These are phyloP conservation scores for Drosophila antonietae DNA, from an alignment of 2,888 invertebrate species.

Conservation along the genomic window DNA sequence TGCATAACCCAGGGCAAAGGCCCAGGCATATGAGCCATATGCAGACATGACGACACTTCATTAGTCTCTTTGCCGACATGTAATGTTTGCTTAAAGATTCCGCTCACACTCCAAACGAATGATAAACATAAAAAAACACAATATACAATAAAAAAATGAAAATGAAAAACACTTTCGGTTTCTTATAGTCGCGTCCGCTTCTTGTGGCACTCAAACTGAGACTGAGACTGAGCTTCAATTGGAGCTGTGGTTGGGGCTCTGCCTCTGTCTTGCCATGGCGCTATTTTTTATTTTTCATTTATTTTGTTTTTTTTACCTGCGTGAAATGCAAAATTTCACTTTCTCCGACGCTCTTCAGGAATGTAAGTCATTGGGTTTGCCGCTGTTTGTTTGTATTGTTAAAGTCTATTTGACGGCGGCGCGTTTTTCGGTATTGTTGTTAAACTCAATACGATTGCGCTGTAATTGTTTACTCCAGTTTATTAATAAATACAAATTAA, in stretches of 20 bases:
- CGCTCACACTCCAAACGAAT: slow-evolving; percentile 34
- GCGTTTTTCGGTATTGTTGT: slow-evolving; percentile 33
- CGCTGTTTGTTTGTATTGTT: slow-evolving; percentile 23
- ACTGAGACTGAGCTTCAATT: slow-evolving; percentile 31
- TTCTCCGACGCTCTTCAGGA: slow-evolving; percentile 66
- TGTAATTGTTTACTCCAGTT: slow-evolving; percentile 30
- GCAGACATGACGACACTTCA: slow-evolving; percentile 47
- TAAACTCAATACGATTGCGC: slow-evolving; percentile 20
- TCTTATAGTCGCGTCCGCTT: slow-evolving; percentile 46
- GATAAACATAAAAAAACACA: background rate
- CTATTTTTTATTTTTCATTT: slow-evolving; percentile 14
- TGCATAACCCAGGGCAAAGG: slow-evolving; percentile 75
- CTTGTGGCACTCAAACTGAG: slow-evolving; percentile 30
- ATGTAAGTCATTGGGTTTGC: slow-evolving; percentile 76
- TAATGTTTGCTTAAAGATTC: slow-evolving; percentile 53
- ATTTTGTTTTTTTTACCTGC: slow-evolving; percentile 33
- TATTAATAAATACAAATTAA: slow-evolving; percentile 24
- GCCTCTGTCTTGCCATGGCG: slow-evolving; percentile 43
- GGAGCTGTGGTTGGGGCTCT: slow-evolving; percentile 34
- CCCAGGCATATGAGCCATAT: slow-evolving; percentile 61
- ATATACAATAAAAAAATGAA: background rate
- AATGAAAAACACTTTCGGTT: slow-evolving; percentile 65
- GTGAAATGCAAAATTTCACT: slow-evolving; percentile 81
- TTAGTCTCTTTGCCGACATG: slow-evolving; percentile 47
- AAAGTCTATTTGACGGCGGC: slow-evolving; percentile 25